These are phyloP conservation scores for Anthonomus grandis DNA, from an alignment of 1,140 invertebrate species.

Conservation along the genomic window DNA sequence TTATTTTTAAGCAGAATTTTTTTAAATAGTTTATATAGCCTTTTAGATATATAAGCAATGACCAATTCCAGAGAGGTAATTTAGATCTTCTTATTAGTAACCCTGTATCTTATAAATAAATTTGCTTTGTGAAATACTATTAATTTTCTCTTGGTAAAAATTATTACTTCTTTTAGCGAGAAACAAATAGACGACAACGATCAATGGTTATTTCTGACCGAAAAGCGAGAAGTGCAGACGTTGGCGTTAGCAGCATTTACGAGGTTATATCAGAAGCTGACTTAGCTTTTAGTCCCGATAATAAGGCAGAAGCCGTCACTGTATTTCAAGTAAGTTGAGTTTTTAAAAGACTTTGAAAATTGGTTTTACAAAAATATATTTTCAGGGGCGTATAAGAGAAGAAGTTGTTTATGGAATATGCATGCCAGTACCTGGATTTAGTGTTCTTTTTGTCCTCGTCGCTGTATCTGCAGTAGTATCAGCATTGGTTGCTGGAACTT, in stretches of 20 bases:
- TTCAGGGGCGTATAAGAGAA: slow-evolving; percentile 70
- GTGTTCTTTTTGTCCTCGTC: slow-evolving; percentile 80
- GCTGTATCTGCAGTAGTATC: slow-evolving; percentile 80
- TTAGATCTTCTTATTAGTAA: too few species aligned
- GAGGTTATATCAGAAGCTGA: slow-evolving; percentile 91
- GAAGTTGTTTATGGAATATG: slow-evolving; percentile 91
- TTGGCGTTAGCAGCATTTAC: slow-evolving; percentile 81
- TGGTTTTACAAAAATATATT: background rate
- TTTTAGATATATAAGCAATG: too few species aligned
- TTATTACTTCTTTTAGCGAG: background rate
- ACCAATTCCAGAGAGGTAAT: too few species aligned
- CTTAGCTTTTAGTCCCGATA: slow-evolving; percentile 83
- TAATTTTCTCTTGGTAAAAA: background rate
- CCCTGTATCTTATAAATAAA: too few species aligned
- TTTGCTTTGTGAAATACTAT: too few species aligned
- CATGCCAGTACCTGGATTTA: slow-evolving; percentile 83
- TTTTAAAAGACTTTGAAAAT: background rate
- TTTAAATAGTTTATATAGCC: too few species aligned
- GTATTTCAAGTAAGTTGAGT: slow-evolving; percentile 62
- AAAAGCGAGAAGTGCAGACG: slow-evolving; percentile 69
- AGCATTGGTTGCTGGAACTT: slow-evolving; percentile 54
- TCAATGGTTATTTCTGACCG: slow-evolving; percentile 68
- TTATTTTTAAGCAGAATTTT: too few species aligned
- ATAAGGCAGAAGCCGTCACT: slow-evolving; percentile 73
- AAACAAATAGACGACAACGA: slow-evolving; percentile 53